phyloP scores from a whole-genome alignment of 2,888 invertebrate species.

The Apodemia mormo region DNA sequence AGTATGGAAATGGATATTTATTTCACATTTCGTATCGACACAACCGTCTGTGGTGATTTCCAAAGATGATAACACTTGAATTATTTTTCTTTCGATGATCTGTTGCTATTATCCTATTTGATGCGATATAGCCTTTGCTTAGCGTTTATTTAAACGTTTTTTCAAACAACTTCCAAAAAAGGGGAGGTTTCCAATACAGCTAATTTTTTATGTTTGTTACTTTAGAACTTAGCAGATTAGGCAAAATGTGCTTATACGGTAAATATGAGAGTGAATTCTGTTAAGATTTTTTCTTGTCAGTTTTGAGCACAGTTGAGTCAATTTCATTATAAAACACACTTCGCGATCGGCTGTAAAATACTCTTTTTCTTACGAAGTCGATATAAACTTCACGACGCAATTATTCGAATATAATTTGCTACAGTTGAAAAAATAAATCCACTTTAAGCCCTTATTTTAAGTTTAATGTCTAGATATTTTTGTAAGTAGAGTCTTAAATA shows the following conservation, averaged over 20 bases:
- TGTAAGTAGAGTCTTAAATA: constrained; percentile 16
- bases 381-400: constrained; percentile 16
- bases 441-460: constrained; percentile 5
- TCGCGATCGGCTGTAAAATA: too few species aligned
- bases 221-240: too few species aligned
- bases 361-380: too few species aligned
- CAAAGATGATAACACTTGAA: constrained; percentile 76
- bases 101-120: constrained; percentile 50
- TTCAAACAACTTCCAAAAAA: too few species aligned
- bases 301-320: too few species aligned
- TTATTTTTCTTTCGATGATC: constrained; percentile 78
- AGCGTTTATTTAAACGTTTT: neutral
- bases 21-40: constrained; percentile 62
- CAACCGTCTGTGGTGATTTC: constrained; percentile 70
- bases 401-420: constrained; percentile 13
- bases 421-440: constrained; percentile 5
- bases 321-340: too few species aligned
- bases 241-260: too few species aligned
- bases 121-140: neutral
- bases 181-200: too few species aligned
- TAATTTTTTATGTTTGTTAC: too few species aligned
- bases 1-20: constrained; percentile 80
- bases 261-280: too few species aligned
- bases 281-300: too few species aligned
- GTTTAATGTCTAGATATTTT: constrained; percentile 4